Conservation (phyloP, 2,797 vertebrate genomes). For the Buphagus erythrorhynchus region DNA sequence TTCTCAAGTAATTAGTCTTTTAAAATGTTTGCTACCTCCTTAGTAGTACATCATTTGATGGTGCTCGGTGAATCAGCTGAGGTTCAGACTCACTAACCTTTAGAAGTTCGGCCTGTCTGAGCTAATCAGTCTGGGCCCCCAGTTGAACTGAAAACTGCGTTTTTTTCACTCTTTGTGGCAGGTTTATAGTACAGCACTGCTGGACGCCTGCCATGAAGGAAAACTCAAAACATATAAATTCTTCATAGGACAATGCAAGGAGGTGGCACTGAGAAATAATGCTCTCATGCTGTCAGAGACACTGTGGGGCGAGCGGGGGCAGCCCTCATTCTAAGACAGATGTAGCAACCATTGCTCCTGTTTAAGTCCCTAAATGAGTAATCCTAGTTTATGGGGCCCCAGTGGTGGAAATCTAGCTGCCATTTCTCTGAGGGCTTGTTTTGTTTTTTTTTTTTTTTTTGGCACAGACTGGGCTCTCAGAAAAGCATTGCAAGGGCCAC, state of each 20-base stretch:
- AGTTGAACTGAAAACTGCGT: neutral
- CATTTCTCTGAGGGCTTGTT: neutral
- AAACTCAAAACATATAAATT: slow-evolving; percentile 65
- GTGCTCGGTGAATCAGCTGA: neutral
- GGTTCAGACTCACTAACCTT: slow-evolving; percentile 42
- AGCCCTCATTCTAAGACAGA: slow-evolving; percentile 6
- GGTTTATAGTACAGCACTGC: slow-evolving; percentile 24
- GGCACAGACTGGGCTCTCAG: neutral
- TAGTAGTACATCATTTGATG: neutral
- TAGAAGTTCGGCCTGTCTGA: slow-evolving; percentile 6
- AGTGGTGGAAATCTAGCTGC: neutral
- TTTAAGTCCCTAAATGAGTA: slow-evolving; percentile 58
- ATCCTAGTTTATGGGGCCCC: slow-evolving; percentile 20
- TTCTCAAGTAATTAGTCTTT: slow-evolving; percentile 53
- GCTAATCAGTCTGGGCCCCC: slow-evolving; percentile 25
- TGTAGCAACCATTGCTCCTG: slow-evolving; percentile 52
- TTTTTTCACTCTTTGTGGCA: slow-evolving; percentile 49
- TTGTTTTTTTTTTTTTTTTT: neutral
- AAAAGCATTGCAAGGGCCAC: neutral
- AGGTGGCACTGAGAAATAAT: slow-evolving; percentile 45
- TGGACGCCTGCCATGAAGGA: slow-evolving; percentile 35
- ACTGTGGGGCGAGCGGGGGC: fast-evolving
- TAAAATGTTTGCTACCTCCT: slow-evolving; percentile 44
- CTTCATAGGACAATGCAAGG: slow-evolving; percentile 51
- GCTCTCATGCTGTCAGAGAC: slow-evolving; percentile 11